Evolutionary conservation across 2,113 vertebrate genomes (phyloP), one percentile per base, ranked within the genome.

Genomic region (Poeciliopsis retropinna): DNA sequence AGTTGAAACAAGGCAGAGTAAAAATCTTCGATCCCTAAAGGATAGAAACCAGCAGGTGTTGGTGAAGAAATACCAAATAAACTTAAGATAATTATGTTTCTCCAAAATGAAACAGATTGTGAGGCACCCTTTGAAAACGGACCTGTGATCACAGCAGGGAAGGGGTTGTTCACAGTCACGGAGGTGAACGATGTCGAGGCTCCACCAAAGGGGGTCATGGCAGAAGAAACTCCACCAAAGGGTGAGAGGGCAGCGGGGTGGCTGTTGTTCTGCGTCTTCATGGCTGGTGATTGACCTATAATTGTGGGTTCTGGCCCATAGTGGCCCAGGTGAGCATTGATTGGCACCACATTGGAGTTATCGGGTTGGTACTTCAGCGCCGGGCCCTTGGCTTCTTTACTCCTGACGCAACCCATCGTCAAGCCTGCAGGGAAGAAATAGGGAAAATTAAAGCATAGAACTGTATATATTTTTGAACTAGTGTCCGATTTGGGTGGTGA

Each of bases 371-470:
- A 98, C 87, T 99, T 98, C 87, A 95, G 94, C 54, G 94, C 74
- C 69, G 96, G 95, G 87, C 94, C 94, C 95, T 98, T 99, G 93
- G 96, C 96, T 92, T 98, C 97, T 93, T 99, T 99, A 93, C 98
- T 99, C 95, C 96, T 97, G 94, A 99, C 96, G 77, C 98, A 99
- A 93, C 98, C 98, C 98, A 99, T 99, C 80, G 89, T 94, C 77
- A 91, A 94, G 95, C 91, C 97, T 97, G 81, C 76, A 15, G 30
- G 28, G 44, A 27, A 67, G 63, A 79, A 39, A 8, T 10, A 66
- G 3, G 3, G 51, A 31, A 25, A 65, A 65, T 34, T 60, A 22
- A 1, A 27, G 9, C 5, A 9, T 3, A 11, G 29, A 28, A 12
- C 9, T 67, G 19, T 12, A 66, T 65, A n/a, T 37, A 28, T n/a